Evolutionary conservation across 1,140 invertebrate species (phyloP), one percentile per base, ranked within the genome.

Genomic region (Drosophila nannoptera): DNA sequence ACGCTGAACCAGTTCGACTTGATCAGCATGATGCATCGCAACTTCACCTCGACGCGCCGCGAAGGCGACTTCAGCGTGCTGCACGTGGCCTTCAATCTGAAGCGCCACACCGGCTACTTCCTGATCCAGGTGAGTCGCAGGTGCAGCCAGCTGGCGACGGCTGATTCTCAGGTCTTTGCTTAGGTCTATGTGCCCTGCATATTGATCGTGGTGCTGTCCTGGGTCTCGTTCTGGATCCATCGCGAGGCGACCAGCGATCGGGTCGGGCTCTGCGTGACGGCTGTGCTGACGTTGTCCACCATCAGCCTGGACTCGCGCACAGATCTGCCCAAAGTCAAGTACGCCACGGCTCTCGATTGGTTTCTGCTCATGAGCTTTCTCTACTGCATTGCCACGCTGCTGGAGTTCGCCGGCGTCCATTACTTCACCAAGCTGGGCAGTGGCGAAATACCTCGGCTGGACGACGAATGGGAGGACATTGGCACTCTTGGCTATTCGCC

Each of bases 181-280:
- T 35, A 96, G 91, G 96, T 97, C 9, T 98, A 98, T 90, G 93
- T 98, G 29, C 97, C 98, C 0, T 98, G 97, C 87, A 96, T 97
- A 52, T 91, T 99, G 50, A 97, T 98, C 65, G 97, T 98, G 1
- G 95, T 98, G 1, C 91, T 99, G 0, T 98, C 96, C 0, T 99
- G 97, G 97, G 97, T 99, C 0, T 97, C 96, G 0, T 99, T 99
- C 89, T 99, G 97, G 96, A 97, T 98, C 75, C 97, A 98, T 90
- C 92, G 97, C 29, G 97, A 99, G 90, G 97, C 97, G 0, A 97
- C 96, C 0, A 93, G 94, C 66, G 93, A 93, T 73, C 90, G 93
- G 3, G 92, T 93, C 0, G 92, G 92, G 1, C 88, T 93, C 32
- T 97, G 97, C 16, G 97, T 98, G 6, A 98, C 96, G 0, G 96